phyloP scores from a whole-genome alignment of 30 jellyfish, hydroid and myxozoan genomes.

The Aurelia sp. region DNA sequence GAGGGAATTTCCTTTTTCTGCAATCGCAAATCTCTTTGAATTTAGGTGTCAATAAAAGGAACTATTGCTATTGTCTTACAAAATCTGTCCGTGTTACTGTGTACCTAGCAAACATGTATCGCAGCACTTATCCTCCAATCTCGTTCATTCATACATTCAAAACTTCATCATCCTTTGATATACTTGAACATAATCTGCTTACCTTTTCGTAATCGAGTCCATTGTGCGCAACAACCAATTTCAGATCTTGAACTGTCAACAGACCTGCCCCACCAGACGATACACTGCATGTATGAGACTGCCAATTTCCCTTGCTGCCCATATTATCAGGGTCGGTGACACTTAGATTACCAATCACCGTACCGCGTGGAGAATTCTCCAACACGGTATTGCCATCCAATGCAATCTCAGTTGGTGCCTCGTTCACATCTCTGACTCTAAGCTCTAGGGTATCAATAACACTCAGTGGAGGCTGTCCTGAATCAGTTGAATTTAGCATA shows the following conservation, averaged over 20 bases:
- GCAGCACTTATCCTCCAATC: too few relatives aligned
- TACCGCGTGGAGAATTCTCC: constrained; percentile 68
- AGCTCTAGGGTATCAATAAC: constrained; percentile 58
- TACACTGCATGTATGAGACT: constrained; percentile 54
- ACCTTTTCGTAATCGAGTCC: constrained; percentile 81
- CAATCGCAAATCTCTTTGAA: too few relatives aligned
- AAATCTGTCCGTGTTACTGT: too few relatives aligned
- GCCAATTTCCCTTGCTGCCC: constrained; percentile 33
- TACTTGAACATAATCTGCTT: background rate
- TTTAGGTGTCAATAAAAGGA: too few relatives aligned
- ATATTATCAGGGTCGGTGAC: constrained; percentile 84
- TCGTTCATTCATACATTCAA: too few relatives aligned
- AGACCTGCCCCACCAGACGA: constrained; percentile 51
- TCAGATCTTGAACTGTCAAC: constrained; percentile 39
- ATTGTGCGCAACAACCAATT: constrained; percentile 58
- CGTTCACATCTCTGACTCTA: constrained; percentile 82
- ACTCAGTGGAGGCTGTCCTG: constrained; percentile 84
- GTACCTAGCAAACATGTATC: too few relatives aligned
- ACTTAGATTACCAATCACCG: constrained; percentile 61
- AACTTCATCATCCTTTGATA: background rate
- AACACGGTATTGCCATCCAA: constrained; percentile 26
- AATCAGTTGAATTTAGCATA: constrained; percentile 50
- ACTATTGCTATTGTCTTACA: too few relatives aligned
- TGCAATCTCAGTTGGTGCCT: constrained; percentile 75
- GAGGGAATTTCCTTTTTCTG: too few relatives aligned